Evolutionary conservation across 2,888 invertebrate species (phyloP).

Genomic region (Eudemis profundana): DNA sequence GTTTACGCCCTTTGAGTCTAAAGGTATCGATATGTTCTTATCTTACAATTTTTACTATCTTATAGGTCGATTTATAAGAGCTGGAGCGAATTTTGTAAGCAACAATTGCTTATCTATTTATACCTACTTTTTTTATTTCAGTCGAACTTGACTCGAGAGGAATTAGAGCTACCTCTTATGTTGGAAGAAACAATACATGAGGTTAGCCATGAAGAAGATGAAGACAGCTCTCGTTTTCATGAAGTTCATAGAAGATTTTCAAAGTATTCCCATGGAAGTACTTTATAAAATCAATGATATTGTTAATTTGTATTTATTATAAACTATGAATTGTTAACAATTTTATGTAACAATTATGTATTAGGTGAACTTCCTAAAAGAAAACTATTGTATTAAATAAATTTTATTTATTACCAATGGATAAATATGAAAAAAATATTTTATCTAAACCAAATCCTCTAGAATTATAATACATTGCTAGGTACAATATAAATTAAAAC

Average conservation of each 20-base stretch:
- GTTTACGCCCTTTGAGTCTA: too few relatives aligned
- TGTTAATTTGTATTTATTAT: slow-evolving; percentile 9
- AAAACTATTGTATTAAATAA: slow-evolving; percentile 55
- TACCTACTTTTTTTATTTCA: slow-evolving; percentile 54
- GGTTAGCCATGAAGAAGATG: slow-evolving; percentile 75
- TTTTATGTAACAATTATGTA: slow-evolving; percentile 35
- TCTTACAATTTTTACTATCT: too few relatives aligned
- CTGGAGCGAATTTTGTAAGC: too few relatives aligned
- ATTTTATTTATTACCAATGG: slow-evolving; percentile 65
- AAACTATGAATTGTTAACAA: slow-evolving; percentile 27
- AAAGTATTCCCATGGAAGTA: slow-evolving; percentile 72
- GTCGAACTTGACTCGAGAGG: slow-evolving; percentile 63
- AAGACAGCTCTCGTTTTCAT: slow-evolving; percentile 64
- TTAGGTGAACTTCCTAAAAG: slow-evolving; percentile 42
- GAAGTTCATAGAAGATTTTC: slow-evolving; percentile 63
- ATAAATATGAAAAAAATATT: slow-evolving; percentile 61
- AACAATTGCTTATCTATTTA: slow-evolving; percentile 11
- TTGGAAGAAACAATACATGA: slow-evolving; percentile 75
- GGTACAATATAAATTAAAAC: slow-evolving; percentile 53
- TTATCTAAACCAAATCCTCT: slow-evolving; percentile 52
- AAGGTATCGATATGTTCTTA: too few relatives aligned
- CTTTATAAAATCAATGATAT: slow-evolving; percentile 56
- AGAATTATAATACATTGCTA: slow-evolving; percentile 53
- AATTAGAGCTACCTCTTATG: slow-evolving; percentile 69
- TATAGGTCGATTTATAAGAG: too few relatives aligned